Conservation (phyloP, 2,797 vertebrate species). For the Champsocephalus esox region DNA sequence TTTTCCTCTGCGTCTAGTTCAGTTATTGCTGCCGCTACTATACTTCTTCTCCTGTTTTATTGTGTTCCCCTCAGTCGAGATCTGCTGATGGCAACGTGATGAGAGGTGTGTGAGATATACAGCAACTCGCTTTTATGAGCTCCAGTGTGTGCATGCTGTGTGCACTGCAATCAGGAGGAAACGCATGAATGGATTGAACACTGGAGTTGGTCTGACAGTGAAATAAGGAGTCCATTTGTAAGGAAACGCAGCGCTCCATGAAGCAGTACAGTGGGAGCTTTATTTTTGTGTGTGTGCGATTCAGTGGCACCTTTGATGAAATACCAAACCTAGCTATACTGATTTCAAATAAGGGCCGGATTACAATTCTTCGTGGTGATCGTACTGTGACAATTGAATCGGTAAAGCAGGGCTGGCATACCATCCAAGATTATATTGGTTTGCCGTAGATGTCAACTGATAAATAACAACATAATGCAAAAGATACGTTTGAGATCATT, state of each 20-base stretch:
- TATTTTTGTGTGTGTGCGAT: neutral
- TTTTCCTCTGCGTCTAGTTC: slow-evolving; percentile 28
- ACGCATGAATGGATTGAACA: slow-evolving; percentile 51
- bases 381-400: neutral
- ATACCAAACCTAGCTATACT: slow-evolving; percentile 12
- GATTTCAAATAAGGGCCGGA: neutral
- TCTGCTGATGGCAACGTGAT: slow-evolving; percentile 44
- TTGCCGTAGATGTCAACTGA: neutral
- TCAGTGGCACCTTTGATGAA: slow-evolving; percentile 3
- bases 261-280: neutral
- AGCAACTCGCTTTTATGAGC: slow-evolving; percentile 51
- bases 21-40: slow-evolving; percentile 53
- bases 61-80: slow-evolving; percentile 45
- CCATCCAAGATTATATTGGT: neutral
- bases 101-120: slow-evolving; percentile 42
- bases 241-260: slow-evolving; percentile 20
- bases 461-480: neutral
- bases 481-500: neutral
- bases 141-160: slow-evolving; percentile 36
- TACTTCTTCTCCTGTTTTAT: slow-evolving; percentile 29
- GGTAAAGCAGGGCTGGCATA: neutral
- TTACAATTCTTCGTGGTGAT: neutral
- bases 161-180: slow-evolving; percentile 52
- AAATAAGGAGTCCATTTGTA: slow-evolving; percentile 50
- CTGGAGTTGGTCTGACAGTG: slow-evolving; percentile 40